Evolutionary conservation across 2,797 vertebrate genomes (phyloP).

Genomic region (Lagocephalus sceleratus): DNA sequence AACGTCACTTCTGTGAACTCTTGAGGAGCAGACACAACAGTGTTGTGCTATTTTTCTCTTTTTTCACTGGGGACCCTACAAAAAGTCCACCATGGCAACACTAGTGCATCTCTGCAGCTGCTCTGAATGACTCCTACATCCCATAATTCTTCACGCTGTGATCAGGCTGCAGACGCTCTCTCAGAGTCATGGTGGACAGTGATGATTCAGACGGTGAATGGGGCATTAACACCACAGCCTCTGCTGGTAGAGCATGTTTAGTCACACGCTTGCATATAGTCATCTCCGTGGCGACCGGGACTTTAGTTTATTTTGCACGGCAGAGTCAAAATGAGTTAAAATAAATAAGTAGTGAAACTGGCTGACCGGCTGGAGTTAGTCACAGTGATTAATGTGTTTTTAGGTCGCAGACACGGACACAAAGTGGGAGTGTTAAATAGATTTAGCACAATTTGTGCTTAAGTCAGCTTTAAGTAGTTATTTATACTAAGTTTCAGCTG

Average conservation of each 20-base stretch:
- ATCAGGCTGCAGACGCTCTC: no score
- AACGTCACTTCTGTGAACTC: no score
- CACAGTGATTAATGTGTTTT: not conserved
- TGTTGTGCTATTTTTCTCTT: no score
- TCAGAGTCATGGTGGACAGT: not conserved
- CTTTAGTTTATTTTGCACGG: not conserved
- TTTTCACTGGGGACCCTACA: no score
- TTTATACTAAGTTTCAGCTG: not conserved
- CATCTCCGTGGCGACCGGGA: constrained; percentile 7
- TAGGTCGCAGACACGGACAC: not conserved
- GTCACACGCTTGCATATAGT: not conserved
- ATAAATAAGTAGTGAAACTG: not conserved
- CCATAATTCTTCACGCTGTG: no score
- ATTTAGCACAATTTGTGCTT: constrained; percentile 1
- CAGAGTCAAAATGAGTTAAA: not conserved
- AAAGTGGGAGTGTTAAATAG: not conserved
- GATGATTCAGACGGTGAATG: constrained; percentile 16
- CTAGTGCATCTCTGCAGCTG: no score
- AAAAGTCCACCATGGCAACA: no score
- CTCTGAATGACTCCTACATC: no score
- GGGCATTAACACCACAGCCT: no score
- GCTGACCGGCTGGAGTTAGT: not conserved
- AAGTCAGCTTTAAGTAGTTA: not conserved
- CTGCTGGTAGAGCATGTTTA: not conserved
- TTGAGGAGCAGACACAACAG: no score